Conservation (phyloP, 2,113 vertebrate species). For the Cavia aperea region DNA sequence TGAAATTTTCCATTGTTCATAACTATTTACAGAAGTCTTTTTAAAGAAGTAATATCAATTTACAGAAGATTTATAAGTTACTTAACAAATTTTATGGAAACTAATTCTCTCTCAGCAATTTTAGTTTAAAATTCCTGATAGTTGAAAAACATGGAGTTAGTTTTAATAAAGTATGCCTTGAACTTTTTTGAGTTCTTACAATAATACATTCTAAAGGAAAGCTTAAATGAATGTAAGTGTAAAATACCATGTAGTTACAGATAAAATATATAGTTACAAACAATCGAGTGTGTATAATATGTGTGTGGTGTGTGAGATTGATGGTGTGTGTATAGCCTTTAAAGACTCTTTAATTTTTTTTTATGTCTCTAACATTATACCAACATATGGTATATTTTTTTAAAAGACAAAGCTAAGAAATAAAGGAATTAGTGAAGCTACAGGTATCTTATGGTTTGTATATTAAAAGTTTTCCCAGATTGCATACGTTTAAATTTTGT, state of each 20-base stretch:
- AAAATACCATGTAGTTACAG: background rate
- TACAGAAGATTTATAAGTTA: background rate
- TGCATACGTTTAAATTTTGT: background rate
- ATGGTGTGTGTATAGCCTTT: background rate
- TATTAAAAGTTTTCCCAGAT: background rate
- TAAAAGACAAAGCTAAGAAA: background rate
- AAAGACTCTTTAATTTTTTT: background rate
- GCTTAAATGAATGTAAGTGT: background rate
- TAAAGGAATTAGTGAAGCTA: background rate
- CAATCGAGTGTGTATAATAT: background rate
- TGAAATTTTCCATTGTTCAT: background rate
- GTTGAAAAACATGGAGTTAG: background rate
- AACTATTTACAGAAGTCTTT: background rate
- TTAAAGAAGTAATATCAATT: background rate
- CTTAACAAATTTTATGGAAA: background rate
- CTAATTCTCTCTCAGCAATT: background rate
- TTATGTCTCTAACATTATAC: background rate
- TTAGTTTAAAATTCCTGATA: background rate
- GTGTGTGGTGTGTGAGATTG: background rate
- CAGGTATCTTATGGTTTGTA: background rate
- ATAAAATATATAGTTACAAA: background rate
- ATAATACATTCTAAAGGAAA: background rate
- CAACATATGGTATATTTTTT: background rate
- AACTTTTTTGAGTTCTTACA: background rate
- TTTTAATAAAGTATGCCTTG: background rate